Base-by-base conservation (phyloP, 2,113 vertebrate species). In the Gopherus evgoodei region DNA sequence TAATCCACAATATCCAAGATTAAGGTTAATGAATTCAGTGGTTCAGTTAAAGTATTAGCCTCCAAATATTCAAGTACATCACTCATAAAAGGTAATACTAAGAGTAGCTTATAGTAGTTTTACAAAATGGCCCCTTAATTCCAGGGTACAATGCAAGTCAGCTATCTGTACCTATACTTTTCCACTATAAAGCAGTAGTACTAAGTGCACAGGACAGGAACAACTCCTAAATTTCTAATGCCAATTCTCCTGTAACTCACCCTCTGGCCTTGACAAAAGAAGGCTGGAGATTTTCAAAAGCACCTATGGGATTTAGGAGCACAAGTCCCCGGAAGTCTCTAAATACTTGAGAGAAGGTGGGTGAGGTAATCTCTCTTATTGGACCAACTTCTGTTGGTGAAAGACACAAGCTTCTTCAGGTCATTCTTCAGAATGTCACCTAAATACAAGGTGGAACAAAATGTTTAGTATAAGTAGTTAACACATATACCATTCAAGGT, bases 181-280 rank as follows among this genome's bases (percentile, higher is more conserved):
- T 49, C 47, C 38, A 6, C 2, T 81, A 35, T 54, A 82, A 82
- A 88, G 62, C 19, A 47, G n/a, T 6, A 76, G 4, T 29, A 29
- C 21, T 4, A 1, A 8, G 5, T 5, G 19, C 59, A 47, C 11
- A 24, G 84, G 75, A 75, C 0, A 0, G 24, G 5, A 59, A 92
- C 56, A 85, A 17, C 0, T 72, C 35, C 35, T 6, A 29, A 3
- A 24, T 69, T 89, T 95, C 89, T 25, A 50, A 84, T 80, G 3
- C 24, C 82, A 89, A 3, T 42, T 42, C 24, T 52, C 65, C 47
- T 35, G 44, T 29, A 17, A 57, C 24, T 38, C 52, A n/a, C n/a
- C 0, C 50, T 14, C 14, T 50, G 24, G 11, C 52, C 56, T 69
- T 53, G 31, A 47, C 29, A 62, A 62, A 62, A 62, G 31, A 62